phyloP scores from a whole-genome alignment of 2,888 invertebrate species.

The Notocelia uddmanniana region DNA sequence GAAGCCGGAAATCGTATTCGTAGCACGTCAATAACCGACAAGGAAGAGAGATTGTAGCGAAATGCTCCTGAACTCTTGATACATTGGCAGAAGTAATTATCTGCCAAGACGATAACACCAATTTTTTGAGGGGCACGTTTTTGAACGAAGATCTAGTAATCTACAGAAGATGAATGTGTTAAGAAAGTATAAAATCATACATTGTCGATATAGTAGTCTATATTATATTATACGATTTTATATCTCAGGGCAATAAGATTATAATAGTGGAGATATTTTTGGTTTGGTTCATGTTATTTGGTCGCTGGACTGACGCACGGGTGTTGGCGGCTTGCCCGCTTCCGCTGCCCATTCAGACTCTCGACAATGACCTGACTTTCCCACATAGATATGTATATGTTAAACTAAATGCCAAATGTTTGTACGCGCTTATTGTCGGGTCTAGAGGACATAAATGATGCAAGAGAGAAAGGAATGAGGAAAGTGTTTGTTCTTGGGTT shows the following conservation, averaged over 20 bases:
- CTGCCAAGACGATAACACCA: conserved; percentile 43
- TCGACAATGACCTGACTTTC: conserved; percentile 81
- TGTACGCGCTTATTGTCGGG: neutral
- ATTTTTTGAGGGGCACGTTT: conserved; percentile 48
- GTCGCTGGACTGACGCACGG: conserved; percentile 73
- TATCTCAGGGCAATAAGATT: neutral
- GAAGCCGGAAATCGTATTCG: conserved; percentile 1
- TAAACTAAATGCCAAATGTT: conserved; percentile 8
- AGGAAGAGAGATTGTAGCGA: too few species aligned
- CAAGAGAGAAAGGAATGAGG: conserved; percentile 8
- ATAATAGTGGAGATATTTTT: neutral
- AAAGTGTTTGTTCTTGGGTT: neutral
- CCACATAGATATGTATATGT: conserved; percentile 46
- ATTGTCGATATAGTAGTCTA: neutral
- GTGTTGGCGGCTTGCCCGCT: conserved; percentile 73
- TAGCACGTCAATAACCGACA: neutral
- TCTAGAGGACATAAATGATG: conserved; percentile 19
- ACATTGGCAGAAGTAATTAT: conserved; percentile 26
- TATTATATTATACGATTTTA: neutral
- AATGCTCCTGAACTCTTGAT: too few species aligned
- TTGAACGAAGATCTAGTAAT: conserved; percentile 50
- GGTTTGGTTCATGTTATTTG: conserved; percentile 34
- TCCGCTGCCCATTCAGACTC: conserved; percentile 79
- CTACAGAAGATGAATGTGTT: neutral
- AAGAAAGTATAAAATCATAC: neutral